These are phyloP conservation scores for Cyprinella venusta DNA, from an alignment of 2,797 vertebrate species.

Conservation along the genomic window DNA sequence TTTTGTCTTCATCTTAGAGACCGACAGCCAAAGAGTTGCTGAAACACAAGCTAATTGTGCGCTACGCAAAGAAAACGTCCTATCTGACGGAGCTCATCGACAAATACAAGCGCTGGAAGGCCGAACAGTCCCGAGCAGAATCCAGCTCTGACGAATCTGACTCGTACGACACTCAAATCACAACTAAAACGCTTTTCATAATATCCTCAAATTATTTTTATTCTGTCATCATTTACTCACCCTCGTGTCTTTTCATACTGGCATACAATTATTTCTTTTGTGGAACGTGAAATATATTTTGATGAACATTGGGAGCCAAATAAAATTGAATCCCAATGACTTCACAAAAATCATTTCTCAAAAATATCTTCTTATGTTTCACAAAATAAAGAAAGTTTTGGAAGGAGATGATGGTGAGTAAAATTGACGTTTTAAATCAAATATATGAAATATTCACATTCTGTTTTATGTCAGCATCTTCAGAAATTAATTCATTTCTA, in stretches of 20 bases:
- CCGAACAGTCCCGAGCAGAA: slow-evolving; percentile 88
- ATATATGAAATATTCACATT: background rate
- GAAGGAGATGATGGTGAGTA: background rate
- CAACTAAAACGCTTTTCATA: background rate
- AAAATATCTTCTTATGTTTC: background rate
- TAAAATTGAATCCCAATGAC: no score
- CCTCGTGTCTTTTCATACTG: background rate
- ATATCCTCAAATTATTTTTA: background rate
- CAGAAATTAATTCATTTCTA: background rate
- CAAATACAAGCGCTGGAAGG: slow-evolving; percentile 96
- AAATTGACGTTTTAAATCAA: background rate
- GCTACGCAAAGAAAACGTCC: slow-evolving; percentile 96
- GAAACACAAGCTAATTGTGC: slow-evolving; percentile 97
- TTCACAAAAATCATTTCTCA: background rate
- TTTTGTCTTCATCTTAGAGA: slow-evolving; percentile 78
- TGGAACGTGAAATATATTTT: no score
- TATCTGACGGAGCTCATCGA: slow-evolving; percentile 97
- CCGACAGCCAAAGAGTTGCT: slow-evolving; percentile 96
- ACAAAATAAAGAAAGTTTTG: background rate
- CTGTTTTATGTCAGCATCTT: background rate
- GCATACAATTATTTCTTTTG: background rate
- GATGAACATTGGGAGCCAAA: background rate
- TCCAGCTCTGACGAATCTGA: slow-evolving; percentile 96
- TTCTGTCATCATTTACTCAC: background rate
- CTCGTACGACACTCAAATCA: slow-evolving; percentile 77